Percentiles rank a stretch among this genome's conserved stretches.
These are phyloP conservation scores for Ophion ventricosus DNA, from an alignment of 2,888 invertebrate genomes.

Conservation along the genomic window DNA sequence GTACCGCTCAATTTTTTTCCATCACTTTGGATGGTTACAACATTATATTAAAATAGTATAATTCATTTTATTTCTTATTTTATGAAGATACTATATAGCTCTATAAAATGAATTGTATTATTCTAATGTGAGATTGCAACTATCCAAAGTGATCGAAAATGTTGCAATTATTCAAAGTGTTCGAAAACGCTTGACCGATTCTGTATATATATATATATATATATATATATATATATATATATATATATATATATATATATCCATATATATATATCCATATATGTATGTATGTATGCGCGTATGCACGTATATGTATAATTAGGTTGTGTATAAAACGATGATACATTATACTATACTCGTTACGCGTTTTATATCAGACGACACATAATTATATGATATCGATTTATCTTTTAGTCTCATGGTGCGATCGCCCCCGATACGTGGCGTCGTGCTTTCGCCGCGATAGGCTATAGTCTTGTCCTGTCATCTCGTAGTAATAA, in stretches of 20 bases:
- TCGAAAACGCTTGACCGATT: too few species aligned
- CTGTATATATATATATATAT: too few species aligned
- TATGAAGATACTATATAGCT: too few species aligned
- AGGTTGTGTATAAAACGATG: conserved; percentile 82
- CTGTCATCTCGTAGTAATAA: conserved; percentile 69
- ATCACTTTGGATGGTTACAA: too few species aligned
- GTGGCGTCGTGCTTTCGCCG: conserved; percentile 76
- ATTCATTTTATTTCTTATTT: too few species aligned
- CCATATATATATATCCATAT: conserved; percentile 30
- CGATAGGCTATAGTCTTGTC: conserved; percentile 81
- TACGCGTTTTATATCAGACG: conserved; percentile 80
- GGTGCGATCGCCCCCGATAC: conserved; percentile 77
- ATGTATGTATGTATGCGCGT: conserved; percentile 39
- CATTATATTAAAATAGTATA: too few species aligned
- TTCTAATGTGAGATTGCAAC: too few species aligned
- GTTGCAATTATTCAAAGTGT: too few species aligned
- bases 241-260: conserved; percentile 13
- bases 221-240: conserved; percentile 28
- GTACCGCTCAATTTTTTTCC: too few species aligned
- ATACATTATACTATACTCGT: conserved; percentile 80
- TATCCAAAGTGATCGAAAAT: too few species aligned
- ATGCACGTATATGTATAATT: conserved; percentile 50
- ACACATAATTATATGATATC: conserved; percentile 82
- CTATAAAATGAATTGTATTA: too few species aligned
- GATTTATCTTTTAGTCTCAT: conserved; percentile 80